Evolutionary conservation across 2,888 invertebrate species (phyloP).

Genomic region (Barypeithes pellucidus): DNA sequence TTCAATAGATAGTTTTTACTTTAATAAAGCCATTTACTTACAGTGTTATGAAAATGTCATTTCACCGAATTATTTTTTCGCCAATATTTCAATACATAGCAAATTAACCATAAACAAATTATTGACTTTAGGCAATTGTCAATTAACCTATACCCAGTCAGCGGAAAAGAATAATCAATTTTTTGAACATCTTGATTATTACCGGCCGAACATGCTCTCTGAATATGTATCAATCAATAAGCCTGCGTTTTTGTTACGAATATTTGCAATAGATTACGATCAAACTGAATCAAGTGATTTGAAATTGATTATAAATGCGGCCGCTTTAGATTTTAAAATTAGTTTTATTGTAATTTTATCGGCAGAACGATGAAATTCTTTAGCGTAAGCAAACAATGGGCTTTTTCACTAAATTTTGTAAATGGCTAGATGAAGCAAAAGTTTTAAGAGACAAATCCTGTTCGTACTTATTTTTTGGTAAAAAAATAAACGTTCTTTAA

Average conservation of each 20-base stretch:
- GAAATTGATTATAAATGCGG: conserved; percentile 2
- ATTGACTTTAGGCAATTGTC: neutral
- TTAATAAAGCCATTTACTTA: neutral
- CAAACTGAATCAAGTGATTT: neutral
- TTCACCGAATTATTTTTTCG: neutral
- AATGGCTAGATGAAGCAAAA: no score
- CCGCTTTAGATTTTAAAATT: neutral
- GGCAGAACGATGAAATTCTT: neutral
- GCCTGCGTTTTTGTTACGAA: neutral
- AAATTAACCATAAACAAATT: conserved; percentile 4
- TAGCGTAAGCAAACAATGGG: neutral
- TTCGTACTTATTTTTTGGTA: no score
- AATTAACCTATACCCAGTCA: conserved; percentile 1
- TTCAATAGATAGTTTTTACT: no score
- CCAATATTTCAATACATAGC: neutral
- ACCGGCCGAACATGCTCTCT: neutral
- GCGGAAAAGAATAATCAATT: conserved; percentile 3
- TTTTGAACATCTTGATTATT: conserved; percentile 1
- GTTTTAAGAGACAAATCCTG: no score
- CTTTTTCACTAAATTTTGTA: no score
- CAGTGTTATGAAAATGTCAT: neutral
- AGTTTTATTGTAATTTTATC: neutral
- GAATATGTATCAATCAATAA: neutral
- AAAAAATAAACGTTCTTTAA: no score
- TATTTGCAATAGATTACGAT: neutral